Evolutionary conservation across 2,113 vertebrate genomes (phyloP).

Genomic region (Phocoena phocoena): DNA sequence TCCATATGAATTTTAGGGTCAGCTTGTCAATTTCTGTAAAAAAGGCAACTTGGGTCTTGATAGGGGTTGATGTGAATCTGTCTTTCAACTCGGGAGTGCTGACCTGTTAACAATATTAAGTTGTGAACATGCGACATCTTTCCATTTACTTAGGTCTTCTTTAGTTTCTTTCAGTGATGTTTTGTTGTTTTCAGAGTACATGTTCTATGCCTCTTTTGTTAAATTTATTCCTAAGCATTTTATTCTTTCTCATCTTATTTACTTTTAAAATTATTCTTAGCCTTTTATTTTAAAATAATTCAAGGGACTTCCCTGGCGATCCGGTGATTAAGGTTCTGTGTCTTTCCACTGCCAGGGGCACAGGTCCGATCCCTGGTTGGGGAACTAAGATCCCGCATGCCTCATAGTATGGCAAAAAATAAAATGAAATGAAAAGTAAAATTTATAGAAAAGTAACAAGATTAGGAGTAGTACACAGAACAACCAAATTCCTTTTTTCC

Average conservation of each 20-base stretch:
- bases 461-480: not conserved
- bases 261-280: not conserved
- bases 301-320: too few species aligned
- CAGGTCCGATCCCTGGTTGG: too few species aligned
- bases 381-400: too few species aligned
- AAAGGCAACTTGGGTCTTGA: not conserved
- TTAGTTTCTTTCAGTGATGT: not conserved
- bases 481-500: not conserved
- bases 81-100: not conserved
- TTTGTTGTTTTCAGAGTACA: not conserved
- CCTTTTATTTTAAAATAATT: not conserved
- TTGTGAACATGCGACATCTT: not conserved
- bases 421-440: not conserved
- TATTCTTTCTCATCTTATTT: not conserved
- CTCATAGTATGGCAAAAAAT: too few species aligned
- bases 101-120: not conserved
- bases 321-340: too few species aligned
- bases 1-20: not conserved
- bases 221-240: not conserved
- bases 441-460: not conserved
- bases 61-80: not conserved
- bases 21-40: not conserved
- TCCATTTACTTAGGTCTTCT: not conserved
- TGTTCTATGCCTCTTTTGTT: not conserved
- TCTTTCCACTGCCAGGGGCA: too few species aligned